Evolutionary conservation across 2,113 vertebrate genomes (phyloP).

Genomic region (Origma solitaria): DNA sequence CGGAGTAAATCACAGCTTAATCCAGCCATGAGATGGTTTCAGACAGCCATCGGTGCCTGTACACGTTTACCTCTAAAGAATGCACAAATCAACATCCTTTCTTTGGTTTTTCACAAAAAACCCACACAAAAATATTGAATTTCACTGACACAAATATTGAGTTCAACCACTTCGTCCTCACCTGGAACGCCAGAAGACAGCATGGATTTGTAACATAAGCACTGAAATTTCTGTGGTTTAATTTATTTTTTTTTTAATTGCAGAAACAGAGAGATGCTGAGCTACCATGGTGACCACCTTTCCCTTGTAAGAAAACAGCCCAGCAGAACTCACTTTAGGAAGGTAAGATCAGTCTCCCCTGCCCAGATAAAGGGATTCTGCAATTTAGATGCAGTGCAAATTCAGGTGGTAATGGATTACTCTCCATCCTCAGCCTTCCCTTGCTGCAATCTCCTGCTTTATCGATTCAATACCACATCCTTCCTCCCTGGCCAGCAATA

Average conservation of each 20-base stretch:
- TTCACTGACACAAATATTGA: not conserved
- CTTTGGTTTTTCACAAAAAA: not conserved
- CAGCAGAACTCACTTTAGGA: not conserved
- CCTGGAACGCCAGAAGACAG: not conserved
- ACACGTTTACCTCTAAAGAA: not conserved
- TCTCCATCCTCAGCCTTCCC: not conserved
- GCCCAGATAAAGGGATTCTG: not conserved
- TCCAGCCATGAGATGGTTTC: not conserved
- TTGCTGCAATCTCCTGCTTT: not conserved
- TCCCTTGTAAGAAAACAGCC: fast-evolving
- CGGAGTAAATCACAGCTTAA: not conserved
- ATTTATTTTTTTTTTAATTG: not conserved
- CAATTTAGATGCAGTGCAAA: not conserved
- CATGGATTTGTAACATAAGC: not conserved
- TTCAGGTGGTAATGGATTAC: not conserved
- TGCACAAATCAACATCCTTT: not conserved
- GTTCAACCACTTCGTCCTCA: not conserved
- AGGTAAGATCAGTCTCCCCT: not conserved
- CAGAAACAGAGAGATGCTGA: not conserved
- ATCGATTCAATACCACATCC: not conserved
- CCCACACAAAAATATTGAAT: not conserved
- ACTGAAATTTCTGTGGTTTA: not conserved
- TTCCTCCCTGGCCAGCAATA: not conserved
- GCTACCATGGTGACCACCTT: not conserved
- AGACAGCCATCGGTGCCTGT: not conserved